These are phyloP conservation scores for Hemicordylus capensis DNA, from an alignment of 2,113 vertebrate species.

Conservation along the genomic window DNA sequence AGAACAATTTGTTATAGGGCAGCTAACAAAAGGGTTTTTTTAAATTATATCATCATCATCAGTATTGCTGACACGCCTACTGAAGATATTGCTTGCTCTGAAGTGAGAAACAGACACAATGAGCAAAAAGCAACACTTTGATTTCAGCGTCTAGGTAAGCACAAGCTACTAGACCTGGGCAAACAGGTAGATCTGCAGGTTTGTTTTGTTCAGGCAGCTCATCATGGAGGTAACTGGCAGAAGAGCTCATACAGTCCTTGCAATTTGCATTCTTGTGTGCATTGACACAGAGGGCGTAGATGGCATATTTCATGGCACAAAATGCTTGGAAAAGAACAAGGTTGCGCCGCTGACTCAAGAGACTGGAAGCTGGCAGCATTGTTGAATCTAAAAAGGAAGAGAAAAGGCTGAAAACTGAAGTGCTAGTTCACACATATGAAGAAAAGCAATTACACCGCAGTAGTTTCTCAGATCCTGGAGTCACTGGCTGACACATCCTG, in stretches of 20 bases:
- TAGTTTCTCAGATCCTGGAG: background rate
- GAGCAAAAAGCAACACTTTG: background rate
- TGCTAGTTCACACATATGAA: background rate
- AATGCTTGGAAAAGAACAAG: slow-evolving; percentile 88
- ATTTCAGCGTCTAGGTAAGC: background rate
- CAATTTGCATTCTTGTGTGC: slow-evolving; percentile 78
- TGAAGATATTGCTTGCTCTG: background rate
- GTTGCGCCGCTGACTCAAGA: slow-evolving; percentile 77
- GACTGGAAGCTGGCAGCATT: slow-evolving; percentile 16
- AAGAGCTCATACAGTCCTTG: slow-evolving; percentile 65
- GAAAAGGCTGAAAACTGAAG: background rate
- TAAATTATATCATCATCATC: too few species aligned
- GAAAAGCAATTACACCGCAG: background rate
- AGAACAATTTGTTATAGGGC: too few species aligned
- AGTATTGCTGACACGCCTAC: too few species aligned
- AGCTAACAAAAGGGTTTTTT: too few species aligned
- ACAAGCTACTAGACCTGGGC: slow-evolving; percentile 40
- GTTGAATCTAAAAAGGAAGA: slow-evolving; percentile 39
- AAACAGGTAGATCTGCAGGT: slow-evolving; percentile 32
- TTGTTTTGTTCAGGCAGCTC: slow-evolving; percentile 1
- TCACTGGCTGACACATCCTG: too few species aligned
- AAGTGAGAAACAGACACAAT: background rate
- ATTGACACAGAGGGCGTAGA: slow-evolving; percentile 91
- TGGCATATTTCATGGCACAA: slow-evolving; percentile 94
- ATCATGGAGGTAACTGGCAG: slow-evolving; percentile 38